Evolutionary conservation across 2,797 vertebrate genomes (phyloP), one percentile per base, ranked within the genome.

Genomic region (Galago senegalensis): DNA sequence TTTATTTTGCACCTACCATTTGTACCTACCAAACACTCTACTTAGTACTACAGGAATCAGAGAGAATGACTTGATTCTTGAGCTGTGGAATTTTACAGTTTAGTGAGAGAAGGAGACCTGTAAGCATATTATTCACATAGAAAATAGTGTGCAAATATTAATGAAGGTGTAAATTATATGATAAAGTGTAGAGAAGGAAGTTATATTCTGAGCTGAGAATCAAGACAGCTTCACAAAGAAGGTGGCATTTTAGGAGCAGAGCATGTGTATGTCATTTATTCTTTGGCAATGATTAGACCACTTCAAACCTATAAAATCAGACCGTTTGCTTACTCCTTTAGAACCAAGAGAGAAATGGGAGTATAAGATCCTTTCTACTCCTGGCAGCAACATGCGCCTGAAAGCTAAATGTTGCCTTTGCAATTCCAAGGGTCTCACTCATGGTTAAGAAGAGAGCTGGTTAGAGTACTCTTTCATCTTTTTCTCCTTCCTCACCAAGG

Each of bases 111-210:
- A 4, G 67, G 25, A 53, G 27, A 69, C 34, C 70, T 85, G 17
- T 87, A 79, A 84, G 83, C 60, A 84, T 29, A 18, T 92, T 69
- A 83, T 43, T 89, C 70, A 46, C 34, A 37, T 77, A 69, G 91
- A 82, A 92, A 93, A 82, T 43, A 83, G 60, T 82, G 91, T 92
- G 31, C 29, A 87, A 87, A 83, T 81, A 63, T 79, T 80, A 91
- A 70, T 86, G 31, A 40, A 89, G 37, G 20, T 46, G 79, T 56
- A 86, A 93, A 79, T 72, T 43, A 29, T 70, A 58, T 67, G 29
- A 72, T n/a, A 43, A 49, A 73, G 12, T 29, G 37, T 81, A 49
- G 72, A 80, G 65, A 91, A 93, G 73, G 25, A 56, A 93, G 60
- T 60, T 82, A n/a, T n/a, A 18, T 75, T 89, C 82, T 90, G 80